Evolutionary conservation across 2,113 vertebrate species (phyloP).

Genomic region (Formicarius rufipectus): DNA sequence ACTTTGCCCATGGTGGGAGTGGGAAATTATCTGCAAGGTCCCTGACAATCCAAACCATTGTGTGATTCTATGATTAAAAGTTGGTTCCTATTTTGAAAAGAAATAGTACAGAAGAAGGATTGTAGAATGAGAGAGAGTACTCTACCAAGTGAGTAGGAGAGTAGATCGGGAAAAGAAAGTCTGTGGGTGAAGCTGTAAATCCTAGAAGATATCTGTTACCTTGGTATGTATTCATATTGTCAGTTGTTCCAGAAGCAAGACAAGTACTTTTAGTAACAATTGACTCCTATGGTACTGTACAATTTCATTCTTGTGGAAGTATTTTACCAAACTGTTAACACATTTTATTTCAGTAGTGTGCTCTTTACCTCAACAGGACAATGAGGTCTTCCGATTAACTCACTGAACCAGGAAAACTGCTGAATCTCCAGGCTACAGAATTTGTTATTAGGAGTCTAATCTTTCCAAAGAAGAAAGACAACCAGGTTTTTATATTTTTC

Average conservation of each 20-base stretch:
- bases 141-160: background rate
- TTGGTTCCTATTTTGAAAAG: background rate
- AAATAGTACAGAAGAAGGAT: background rate
- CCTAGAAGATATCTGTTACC: background rate
- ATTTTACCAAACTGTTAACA: background rate
- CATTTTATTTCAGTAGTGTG: background rate
- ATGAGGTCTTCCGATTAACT: background rate
- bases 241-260: background rate
- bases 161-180: background rate
- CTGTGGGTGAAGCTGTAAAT: background rate
- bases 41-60: background rate
- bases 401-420: background rate
- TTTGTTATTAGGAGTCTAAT: background rate
- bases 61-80: background rate
- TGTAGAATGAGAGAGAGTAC: background rate
- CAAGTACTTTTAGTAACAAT: background rate
- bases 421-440: background rate
- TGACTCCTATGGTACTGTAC: background rate
- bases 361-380: background rate
- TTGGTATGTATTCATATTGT: background rate
- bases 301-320: background rate
- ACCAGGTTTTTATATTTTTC: fast-evolving
- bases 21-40: background rate
- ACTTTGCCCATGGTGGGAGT: too few species aligned
- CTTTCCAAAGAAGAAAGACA: background rate